Conservation (phyloP, 1,140 invertebrate genomes). For the Caenorhabditis elegans region WBcel235 BX284606.5:11563001-11563500, state of each 20-base stretch:
- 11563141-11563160: conserved; percentile 46
- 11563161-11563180: conserved; percentile 36
- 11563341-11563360: neutral
- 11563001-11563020: conserved; percentile 23
- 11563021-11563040: neutral
- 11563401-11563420: conserved; percentile 99
- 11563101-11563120: conserved; percentile 45
- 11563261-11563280: conserved; percentile 38
- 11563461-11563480: conserved; percentile 78
- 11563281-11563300: conserved; percentile 27
- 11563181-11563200: neutral
- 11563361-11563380: neutral
- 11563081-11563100: neutral
- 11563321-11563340: conserved; percentile 43
- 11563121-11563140: neutral
- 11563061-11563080: neutral
- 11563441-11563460: conserved; percentile 91
- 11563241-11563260: conserved; percentile 1
- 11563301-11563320: conserved; percentile 36
- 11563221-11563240: conserved; percentile 39
- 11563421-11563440: conserved; percentile 94
- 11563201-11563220: neutral
- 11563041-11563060: neutral
- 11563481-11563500: conserved; percentile 91
- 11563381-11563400: conserved; percentile 67